A percentile compares a stretch with the other conserved stretches of the same genome.
Conservation (phyloP, 2,888 invertebrate genomes). For the Agonopterix subpropinquella region DNA sequence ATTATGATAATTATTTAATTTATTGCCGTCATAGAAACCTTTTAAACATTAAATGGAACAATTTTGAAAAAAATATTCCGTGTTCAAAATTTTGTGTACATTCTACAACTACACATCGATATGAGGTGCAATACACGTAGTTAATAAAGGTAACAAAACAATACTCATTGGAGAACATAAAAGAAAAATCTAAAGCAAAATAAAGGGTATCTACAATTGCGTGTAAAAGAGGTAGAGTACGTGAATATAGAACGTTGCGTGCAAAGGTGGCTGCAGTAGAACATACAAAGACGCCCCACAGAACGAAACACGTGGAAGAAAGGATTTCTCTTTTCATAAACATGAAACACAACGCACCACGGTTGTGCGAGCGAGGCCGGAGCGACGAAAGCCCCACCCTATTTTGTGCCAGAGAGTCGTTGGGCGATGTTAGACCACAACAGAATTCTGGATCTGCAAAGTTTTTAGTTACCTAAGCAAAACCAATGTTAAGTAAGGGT, state of each 20-base stretch:
- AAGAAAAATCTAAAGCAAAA: constrained; percentile 33
- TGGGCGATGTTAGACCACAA: constrained; percentile 89
- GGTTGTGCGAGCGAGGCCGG: constrained; percentile 75
- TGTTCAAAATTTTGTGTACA: constrained; percentile 3
- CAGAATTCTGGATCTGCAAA: constrained; percentile 93
- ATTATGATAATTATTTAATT: neutral
- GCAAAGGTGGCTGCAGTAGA: constrained; percentile 38
- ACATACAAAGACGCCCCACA: constrained; percentile 39
- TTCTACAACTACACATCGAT: constrained; percentile 23
- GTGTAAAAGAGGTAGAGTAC: constrained; percentile 21
- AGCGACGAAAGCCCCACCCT: constrained; percentile 68
- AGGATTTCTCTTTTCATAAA: constrained; percentile 73
- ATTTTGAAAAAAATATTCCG: neutral
- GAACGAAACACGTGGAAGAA: constrained; percentile 23
- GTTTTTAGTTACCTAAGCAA: constrained; percentile 16
- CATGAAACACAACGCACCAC: constrained; percentile 77
- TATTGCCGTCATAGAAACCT: neutral
- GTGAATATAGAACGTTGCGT: constrained; percentile 29
- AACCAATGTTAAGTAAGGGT: neutral
- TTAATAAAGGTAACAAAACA: constrained; percentile 12
- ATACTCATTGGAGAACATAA: constrained; percentile 12
- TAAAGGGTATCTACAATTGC: constrained; percentile 38
- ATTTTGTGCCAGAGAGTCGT: constrained; percentile 82
- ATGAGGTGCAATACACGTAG: constrained; percentile 28
- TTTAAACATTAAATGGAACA: neutral